Evolutionary conservation across 2,888 invertebrate species (phyloP).

Genomic region (Phorcus lineatus): DNA sequence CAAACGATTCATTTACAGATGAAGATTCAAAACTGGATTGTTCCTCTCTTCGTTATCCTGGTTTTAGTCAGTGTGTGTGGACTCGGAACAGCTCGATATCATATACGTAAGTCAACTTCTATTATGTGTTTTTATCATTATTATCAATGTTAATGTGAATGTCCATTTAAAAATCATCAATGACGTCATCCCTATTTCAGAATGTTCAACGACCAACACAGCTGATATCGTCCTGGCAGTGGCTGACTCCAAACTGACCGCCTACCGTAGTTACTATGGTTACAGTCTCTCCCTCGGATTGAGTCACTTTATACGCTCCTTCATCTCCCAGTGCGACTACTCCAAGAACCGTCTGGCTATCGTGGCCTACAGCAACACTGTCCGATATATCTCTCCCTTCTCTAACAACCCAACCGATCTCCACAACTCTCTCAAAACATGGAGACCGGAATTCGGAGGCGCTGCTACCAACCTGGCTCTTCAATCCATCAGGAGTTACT

Average conservation of each 20-base stretch:
- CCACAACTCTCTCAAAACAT: neutral
- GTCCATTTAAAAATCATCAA: too few species aligned
- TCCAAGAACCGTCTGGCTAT: neutral
- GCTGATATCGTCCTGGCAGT: neutral
- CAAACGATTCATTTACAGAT: too few species aligned
- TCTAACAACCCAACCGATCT: conserved; percentile 2
- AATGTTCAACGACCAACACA: neutral
- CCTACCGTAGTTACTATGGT: neutral
- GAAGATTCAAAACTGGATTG: too few species aligned
- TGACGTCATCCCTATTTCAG: neutral
- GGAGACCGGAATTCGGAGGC: conserved; percentile 16
- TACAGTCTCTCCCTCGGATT: neutral
- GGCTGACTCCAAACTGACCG: neutral
- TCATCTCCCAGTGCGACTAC: conserved; percentile 4
- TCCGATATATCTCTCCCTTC: neutral
- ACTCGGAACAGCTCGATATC: too few species aligned
- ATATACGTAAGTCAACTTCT: too few species aligned
- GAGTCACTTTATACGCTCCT: neutral
- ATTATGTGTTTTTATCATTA: too few species aligned
- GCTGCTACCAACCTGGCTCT: neutral
- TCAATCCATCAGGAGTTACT: neutral
- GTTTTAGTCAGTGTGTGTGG: too few species aligned
- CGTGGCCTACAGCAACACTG: neutral
- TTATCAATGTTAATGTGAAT: too few species aligned
- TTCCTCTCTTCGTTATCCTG: too few species aligned